Conservation (phyloP, 2,888 invertebrate genomes). For the Drosophila pegasa region DNA sequence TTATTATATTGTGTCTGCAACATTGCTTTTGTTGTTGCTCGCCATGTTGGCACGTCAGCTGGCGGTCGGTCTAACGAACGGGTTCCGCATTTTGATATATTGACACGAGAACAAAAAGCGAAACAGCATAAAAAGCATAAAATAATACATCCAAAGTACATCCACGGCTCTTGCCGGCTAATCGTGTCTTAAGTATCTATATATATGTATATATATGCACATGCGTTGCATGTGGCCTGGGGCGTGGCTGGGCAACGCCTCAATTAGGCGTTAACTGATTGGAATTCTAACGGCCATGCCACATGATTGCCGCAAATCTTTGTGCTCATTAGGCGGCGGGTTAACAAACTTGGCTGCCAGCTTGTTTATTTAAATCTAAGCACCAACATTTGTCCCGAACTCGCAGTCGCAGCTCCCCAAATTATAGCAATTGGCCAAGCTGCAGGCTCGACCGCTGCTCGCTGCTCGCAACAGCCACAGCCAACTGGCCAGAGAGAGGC, state of each 20-base stretch:
- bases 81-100: slow-evolving; percentile 75
- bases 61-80: slow-evolving; percentile 66
- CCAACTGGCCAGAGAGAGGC: slow-evolving; percentile 49
- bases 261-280: slow-evolving; percentile 76
- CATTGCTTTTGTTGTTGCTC: slow-evolving; percentile 25
- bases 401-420: slow-evolving; percentile 33
- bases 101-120: slow-evolving; percentile 54
- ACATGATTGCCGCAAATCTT: slow-evolving; percentile 63
- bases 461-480: too few species aligned
- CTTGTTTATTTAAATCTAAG: slow-evolving; percentile 61
- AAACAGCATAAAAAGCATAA: slow-evolving; percentile 21
- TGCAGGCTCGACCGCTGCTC: slow-evolving; percentile 45
- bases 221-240: slow-evolving; percentile 44
- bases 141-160: slow-evolving; percentile 48
- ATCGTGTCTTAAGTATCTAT: slow-evolving; percentile 32
- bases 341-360: slow-evolving; percentile 55
- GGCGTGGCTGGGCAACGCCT: slow-evolving; percentile 54
- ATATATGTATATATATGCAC: slow-evolving; percentile 11
- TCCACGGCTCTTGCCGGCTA: slow-evolving; percentile 28
- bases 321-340: slow-evolving; percentile 63
- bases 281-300: slow-evolving; percentile 65
- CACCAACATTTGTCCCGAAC: slow-evolving; percentile 48
- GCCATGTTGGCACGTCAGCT: slow-evolving; percentile 51
- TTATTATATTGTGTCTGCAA: slow-evolving; percentile 70
- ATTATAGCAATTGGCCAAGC: slow-evolving; percentile 66